These are phyloP conservation scores for Ciconia maguari DNA, from an alignment of 2,113 vertebrate genomes.

Conservation along the genomic window DNA sequence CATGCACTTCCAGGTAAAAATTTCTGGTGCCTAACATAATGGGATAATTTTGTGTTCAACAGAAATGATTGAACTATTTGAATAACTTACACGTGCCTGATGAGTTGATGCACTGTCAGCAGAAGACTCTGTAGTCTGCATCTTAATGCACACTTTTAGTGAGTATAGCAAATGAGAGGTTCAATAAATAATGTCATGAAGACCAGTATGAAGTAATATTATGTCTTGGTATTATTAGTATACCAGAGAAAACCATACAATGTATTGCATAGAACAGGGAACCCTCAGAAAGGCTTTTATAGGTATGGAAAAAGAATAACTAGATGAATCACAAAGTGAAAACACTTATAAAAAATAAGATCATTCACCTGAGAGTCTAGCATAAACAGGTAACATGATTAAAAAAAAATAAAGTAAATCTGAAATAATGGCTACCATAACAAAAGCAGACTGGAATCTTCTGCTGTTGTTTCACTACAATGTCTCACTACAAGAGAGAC, in stretches of 20 bases:
- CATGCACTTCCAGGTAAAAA: conserved; percentile 29
- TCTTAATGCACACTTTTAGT: not conserved
- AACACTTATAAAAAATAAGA: not conserved
- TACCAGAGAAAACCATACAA: not conserved
- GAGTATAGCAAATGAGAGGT: not conserved
- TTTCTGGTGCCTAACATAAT: not conserved
- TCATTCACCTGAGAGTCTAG: not conserved
- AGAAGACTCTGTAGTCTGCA: not conserved
- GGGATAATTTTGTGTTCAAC: not conserved
- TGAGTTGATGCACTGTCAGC: not conserved
- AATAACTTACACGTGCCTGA: not conserved
- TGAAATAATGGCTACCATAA: not conserved
- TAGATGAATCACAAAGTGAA: not conserved
- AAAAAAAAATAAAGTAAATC: not conserved
- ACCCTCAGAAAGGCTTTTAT: not conserved
- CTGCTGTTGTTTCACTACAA: not conserved
- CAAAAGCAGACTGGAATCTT: not conserved
- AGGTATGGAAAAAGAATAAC: not conserved
- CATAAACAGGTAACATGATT: not conserved
- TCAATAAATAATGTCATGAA: not conserved
- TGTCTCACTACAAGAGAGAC: too few relatives aligned
- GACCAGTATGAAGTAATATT: not conserved
- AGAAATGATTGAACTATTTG: not conserved
- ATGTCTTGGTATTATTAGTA: not conserved
- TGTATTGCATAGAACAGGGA: not conserved